A percentile compares a stretch with the other conserved stretches of the same genome.
phyloP scores from a whole-genome alignment of 1,140 invertebrate species.

The Achroia grisella region DNA sequence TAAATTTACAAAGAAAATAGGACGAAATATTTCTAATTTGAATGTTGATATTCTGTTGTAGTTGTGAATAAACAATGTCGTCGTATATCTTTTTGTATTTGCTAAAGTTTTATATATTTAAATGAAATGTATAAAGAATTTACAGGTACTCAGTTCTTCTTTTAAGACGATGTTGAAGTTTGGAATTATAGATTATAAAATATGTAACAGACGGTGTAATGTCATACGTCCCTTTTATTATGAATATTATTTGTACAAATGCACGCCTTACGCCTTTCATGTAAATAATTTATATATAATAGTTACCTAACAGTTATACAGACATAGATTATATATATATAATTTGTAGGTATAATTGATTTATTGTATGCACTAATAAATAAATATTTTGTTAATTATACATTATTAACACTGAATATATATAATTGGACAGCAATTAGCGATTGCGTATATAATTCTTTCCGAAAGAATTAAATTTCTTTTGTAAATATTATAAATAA shows the following conservation, averaged over 20 bases:
- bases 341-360: constrained; percentile 9
- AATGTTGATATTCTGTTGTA: constrained; percentile 33
- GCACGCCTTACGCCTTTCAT: constrained; percentile 58
- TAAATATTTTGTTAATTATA: constrained; percentile 1
- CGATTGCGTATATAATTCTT: too few species aligned
- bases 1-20: constrained; percentile 30
- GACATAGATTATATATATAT: constrained; percentile 27
- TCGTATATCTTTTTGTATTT: constrained; percentile 17
- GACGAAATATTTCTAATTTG: constrained; percentile 30
- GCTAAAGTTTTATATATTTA: constrained; percentile 23
- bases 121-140: constrained; percentile 1
- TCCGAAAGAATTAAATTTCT: too few species aligned
- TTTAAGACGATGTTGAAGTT: constrained; percentile 5
- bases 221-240: constrained; percentile 12
- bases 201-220: constrained; percentile 7
- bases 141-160: constrained; percentile 3
- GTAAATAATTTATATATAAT: constrained; percentile 51
- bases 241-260: constrained; percentile 21
- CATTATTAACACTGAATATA: too few species aligned
- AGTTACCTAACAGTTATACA: constrained; percentile 11
- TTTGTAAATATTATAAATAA: too few species aligned
- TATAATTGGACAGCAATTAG: too few species aligned
- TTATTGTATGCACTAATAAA: background rate
- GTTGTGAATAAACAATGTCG: constrained; percentile 10
- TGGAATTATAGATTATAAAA: constrained; percentile 8